Conservation (phyloP, 2,888 invertebrate species). For the Ochlodes sylvanus region DNA sequence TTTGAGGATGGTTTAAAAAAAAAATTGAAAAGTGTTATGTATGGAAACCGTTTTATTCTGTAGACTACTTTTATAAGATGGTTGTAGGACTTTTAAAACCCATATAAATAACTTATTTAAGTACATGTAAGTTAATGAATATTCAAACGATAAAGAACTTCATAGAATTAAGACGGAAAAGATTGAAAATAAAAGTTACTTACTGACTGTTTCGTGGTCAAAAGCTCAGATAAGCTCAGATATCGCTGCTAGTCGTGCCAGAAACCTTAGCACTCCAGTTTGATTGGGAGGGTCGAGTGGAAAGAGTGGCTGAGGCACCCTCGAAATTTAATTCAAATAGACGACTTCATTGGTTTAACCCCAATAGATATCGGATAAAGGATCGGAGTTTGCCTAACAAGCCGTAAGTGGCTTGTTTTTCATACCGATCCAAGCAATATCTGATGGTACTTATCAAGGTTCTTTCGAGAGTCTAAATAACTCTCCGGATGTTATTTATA, state of each 20-base stretch:
- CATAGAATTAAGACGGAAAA: too few relatives aligned
- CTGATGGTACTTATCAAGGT: constrained; percentile 40
- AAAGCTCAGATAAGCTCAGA: neutral
- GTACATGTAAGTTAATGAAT: too few relatives aligned
- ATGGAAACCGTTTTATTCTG: too few relatives aligned
- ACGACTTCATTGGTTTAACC: constrained; percentile 78
- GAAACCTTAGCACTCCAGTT: constrained; percentile 50
- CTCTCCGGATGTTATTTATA: constrained; percentile 35
- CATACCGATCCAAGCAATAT: constrained; percentile 48
- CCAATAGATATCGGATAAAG: constrained; percentile 70
- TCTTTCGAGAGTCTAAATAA: constrained; percentile 33
- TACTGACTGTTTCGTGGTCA: too few relatives aligned
- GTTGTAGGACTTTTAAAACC: too few relatives aligned
- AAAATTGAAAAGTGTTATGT: too few relatives aligned
- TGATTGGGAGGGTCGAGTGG: constrained; percentile 63
- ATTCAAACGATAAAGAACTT: too few relatives aligned
- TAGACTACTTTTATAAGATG: too few relatives aligned
- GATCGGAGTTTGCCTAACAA: constrained; percentile 64
- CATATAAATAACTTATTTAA: too few relatives aligned
- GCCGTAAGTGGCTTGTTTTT: constrained; percentile 64
- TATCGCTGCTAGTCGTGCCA: neutral
- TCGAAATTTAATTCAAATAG: constrained; percentile 72
- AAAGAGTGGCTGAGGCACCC: constrained; percentile 51
- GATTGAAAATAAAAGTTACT: too few relatives aligned
- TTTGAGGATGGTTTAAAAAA: too few relatives aligned